These are phyloP conservation scores for Acomys russatus DNA, from an alignment of 2,797 vertebrate genomes.

Conservation along the genomic window DNA sequence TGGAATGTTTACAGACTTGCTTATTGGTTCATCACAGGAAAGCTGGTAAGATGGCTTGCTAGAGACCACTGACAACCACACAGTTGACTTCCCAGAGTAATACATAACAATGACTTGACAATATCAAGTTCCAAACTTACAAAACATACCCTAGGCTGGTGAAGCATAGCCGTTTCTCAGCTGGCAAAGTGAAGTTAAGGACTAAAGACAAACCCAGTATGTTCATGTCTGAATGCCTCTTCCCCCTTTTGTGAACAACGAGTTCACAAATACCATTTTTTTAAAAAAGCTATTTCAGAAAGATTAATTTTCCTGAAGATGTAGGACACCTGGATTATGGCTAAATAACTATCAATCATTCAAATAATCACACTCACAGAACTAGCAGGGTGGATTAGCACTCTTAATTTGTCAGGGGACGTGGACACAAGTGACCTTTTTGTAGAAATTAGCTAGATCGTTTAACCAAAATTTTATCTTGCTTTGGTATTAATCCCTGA, in stretches of 20 bases:
- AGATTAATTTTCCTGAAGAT: slow-evolving; percentile 6
- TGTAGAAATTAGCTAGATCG: slow-evolving; percentile 8
- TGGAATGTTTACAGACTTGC: slow-evolving; percentile 7
- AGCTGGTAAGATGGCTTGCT: slow-evolving; percentile 16
- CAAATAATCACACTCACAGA: not conserved
- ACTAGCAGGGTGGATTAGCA: slow-evolving; percentile 67
- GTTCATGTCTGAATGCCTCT: slow-evolving; percentile 2
- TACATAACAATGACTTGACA: slow-evolving; percentile 31
- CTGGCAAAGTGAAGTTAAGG: slow-evolving; percentile 56
- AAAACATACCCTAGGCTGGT: slow-evolving; percentile 13
- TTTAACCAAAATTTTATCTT: slow-evolving; percentile 55
- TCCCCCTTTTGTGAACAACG: slow-evolving; percentile 29
- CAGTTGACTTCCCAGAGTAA: slow-evolving; percentile 50
- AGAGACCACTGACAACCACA: slow-evolving; percentile 37
- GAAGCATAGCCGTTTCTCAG: not conserved
- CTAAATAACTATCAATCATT: slow-evolving; percentile 65
- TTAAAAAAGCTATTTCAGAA: slow-evolving; percentile 60
- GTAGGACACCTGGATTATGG: slow-evolving; percentile 19
- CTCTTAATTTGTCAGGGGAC: not conserved
- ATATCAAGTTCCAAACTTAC: slow-evolving; percentile 51
- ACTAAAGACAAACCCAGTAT: slow-evolving; percentile 52
- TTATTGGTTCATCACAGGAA: slow-evolving; percentile 62
- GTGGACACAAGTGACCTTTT: slow-evolving; percentile 8
- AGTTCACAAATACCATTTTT: slow-evolving; percentile 61
- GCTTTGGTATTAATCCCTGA: slow-evolving; percentile 2